Conservation (phyloP, 1,140 invertebrate species). For the Anoplophora glabripennis region DNA sequence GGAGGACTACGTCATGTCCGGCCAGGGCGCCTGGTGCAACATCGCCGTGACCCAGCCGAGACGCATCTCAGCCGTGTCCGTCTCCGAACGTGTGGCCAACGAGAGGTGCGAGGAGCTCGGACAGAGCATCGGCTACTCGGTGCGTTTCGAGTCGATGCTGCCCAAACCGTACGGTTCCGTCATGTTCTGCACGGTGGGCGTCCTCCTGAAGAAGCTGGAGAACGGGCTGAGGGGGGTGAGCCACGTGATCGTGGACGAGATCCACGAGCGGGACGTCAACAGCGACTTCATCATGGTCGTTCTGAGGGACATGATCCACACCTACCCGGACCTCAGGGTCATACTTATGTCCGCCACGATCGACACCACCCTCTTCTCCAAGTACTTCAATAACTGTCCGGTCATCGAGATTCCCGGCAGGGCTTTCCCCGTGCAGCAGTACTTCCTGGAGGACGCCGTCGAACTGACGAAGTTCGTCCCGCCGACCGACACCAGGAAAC, state of each 20-base stretch:
- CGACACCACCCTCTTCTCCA: constrained; percentile 83
- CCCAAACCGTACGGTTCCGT: constrained; percentile 91
- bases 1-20: constrained; percentile 88
- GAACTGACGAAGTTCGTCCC: constrained; percentile 80
- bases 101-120: constrained; percentile 87
- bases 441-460: constrained; percentile 88
- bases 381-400: constrained; percentile 89
- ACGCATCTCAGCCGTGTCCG: constrained; percentile 90
- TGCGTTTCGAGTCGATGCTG: constrained; percentile 84
- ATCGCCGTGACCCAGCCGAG: constrained; percentile 93
- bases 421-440: constrained; percentile 79
- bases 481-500: constrained; percentile 65
- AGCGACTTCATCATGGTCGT: constrained; percentile 95
- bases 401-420: constrained; percentile 77
- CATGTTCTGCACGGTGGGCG: constrained; percentile 93
- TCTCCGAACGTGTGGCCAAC: constrained; percentile 84
- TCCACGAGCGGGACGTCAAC: constrained; percentile 96
- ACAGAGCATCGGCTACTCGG: constrained; percentile 80
- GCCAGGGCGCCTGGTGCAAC: constrained; percentile 78
- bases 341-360: constrained; percentile 98
- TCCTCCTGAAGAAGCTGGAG: constrained; percentile 88
- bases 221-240: constrained; percentile 81
- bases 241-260: constrained; percentile 94
- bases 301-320: constrained; percentile 86
- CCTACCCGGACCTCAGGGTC: constrained; percentile 84